Evolutionary conservation across 30 jellyfish, hydroid and myxozoan genomes (phyloP), one percentile per base, ranked within the genome.

Genomic region (Catostylus mosaicus): DNA sequence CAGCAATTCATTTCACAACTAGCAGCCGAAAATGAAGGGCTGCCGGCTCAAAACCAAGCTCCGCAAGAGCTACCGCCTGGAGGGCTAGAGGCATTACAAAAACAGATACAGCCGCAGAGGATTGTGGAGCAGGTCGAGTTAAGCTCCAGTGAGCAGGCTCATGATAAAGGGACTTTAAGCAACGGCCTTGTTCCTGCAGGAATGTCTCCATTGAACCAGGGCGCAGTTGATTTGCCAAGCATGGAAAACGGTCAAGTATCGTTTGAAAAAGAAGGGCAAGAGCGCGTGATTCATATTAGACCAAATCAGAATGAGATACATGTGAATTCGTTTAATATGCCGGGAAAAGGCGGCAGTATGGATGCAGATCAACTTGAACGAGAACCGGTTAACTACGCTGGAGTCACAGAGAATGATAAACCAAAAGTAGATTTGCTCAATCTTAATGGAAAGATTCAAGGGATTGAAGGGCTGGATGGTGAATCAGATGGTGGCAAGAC

Each of bases 391-490:
- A 82, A 82, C 66, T 70, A 68, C 38, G 92, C 92, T 20, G 92
- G 92, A 22, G 66, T 62, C 12, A 82, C 84, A 7, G 86, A 82
- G n/a, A 74, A 43, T 22, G 73, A 34, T 30, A 82, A 69, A 57
- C 73, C 92, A 0, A 56, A 59, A 40, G 65, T 35, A 40, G 92
- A 82, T 56, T 20, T 82, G 59, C n/a, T 82, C 66, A 82, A 82
- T 70, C 74, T 82, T 9, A 74, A 82, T 66, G 92, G 92, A 29
- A 77, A 62, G 68, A 57, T 77, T 0, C 78, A 77, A 31, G 88
- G 88, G 1, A 57, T 77, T 8, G 88, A 77, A 33, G 88, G 88
- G 26, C 78, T 77, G 14, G 88, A 77, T 11, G 75, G 67, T 0
- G 85, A 31, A 20, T 54, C 54, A 3, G 77, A 40, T 40, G 78